Evolutionary conservation across 2,888 invertebrate species (phyloP).

Genomic region (Aporophyla lueneburgensis): DNA sequence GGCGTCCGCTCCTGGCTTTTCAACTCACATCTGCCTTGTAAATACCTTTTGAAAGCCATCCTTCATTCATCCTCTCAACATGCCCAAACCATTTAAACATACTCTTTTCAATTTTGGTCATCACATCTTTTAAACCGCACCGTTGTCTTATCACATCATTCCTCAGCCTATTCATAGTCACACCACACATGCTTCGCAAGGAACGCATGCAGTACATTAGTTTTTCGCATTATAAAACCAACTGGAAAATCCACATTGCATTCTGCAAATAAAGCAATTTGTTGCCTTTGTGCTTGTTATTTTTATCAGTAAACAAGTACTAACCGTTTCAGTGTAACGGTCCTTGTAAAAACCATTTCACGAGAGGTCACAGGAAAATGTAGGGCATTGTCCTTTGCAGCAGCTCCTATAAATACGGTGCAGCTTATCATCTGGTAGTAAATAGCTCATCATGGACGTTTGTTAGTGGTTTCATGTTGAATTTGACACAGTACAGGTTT

Average conservation of each 20-base stretch:
- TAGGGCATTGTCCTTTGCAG: conserved; percentile 58
- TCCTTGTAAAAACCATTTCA: conserved; percentile 47
- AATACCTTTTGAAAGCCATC: too few relatives aligned
- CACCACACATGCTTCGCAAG: too few relatives aligned
- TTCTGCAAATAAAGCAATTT: conserved; percentile 10
- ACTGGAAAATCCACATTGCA: not conserved
- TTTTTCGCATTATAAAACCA: too few relatives aligned
- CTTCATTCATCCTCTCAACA: too few relatives aligned
- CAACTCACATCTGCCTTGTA: too few relatives aligned
- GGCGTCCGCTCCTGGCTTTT: too few relatives aligned
- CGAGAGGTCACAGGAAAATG: conserved; percentile 63
- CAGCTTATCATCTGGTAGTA: conserved; percentile 53
- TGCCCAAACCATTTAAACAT: too few relatives aligned
- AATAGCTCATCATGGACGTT: conserved; percentile 52
- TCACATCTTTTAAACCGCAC: too few relatives aligned
- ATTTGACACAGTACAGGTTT: conserved; percentile 24
- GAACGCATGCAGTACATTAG: too few relatives aligned
- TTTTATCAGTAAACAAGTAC: conserved; percentile 37
- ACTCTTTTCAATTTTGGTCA: too few relatives aligned
- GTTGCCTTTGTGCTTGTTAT: not conserved
- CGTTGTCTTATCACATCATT: too few relatives aligned
- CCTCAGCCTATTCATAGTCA: too few relatives aligned
- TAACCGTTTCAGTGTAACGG: conserved; percentile 38
- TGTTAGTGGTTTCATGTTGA: conserved; percentile 45
- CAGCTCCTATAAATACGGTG: conserved; percentile 42